Evolutionary conservation across 1,140 invertebrate species (phyloP), one percentile per base, ranked within the genome.

Genomic region (Glossosoma conforme): DNA sequence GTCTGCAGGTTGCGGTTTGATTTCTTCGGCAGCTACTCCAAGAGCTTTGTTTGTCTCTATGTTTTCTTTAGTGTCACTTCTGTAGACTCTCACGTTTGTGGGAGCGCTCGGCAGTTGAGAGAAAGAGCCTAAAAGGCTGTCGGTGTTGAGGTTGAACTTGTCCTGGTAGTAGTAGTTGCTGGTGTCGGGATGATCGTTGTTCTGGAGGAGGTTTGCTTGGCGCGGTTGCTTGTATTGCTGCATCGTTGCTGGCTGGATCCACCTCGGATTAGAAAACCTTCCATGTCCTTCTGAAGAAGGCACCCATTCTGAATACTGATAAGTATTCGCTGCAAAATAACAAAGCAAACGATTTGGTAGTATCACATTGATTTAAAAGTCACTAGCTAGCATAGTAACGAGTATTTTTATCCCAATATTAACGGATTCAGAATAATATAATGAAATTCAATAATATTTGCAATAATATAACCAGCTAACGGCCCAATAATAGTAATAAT

Each of bases 21-120:
- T 53, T 30, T 45, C 50, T 49, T 46, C 54, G 65, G 20, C 64
- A 64, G 44, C 68, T 65, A 48, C 65, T 67, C 54, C 25, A 65
- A 45, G 46, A 58, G 57, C 52, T 44, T 55, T 54, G 28, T 55
- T 55, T 2, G 52, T 54, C 37, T 51, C 52, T 10, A 35, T 22
- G 14, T 47, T 51, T 20, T 51, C 46, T 36, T 49, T 25, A 13
- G 18, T 36, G 14, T 49, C 46, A 33, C 42, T 54, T n/a, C 47
- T 52, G 10, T 50, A 21, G 2, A 51, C 43, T 14, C 47, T 52
- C 11, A 37, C 50, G 35, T 32, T 44, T 17, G 45, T 48, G 4
- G 35, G 44, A 10, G 20, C 11, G 9, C 14, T 20, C 5, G 17
- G n/a, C 15, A 48, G 54, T 17, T 15, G 37, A 3, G 48, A 24